Percentiles rank a stretch among this genome's conserved stretches.
These are phyloP conservation scores for Luperina nickerlii DNA, from an alignment of 2,888 invertebrate species.

Conservation along the genomic window DNA sequence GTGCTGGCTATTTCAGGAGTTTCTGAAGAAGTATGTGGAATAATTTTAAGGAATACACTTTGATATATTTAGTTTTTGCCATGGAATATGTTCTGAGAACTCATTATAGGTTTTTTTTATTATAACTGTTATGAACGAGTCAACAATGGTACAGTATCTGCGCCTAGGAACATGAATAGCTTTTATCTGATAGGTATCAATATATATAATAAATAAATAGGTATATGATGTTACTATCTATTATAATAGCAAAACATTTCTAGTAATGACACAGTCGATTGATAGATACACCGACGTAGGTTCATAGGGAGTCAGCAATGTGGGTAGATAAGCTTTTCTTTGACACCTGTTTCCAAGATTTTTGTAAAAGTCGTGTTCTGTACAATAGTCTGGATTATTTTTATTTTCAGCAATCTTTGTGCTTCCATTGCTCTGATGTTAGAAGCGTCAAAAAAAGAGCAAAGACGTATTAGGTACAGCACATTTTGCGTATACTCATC, in stretches of 20 bases:
- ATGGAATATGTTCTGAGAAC: constrained; percentile 8
- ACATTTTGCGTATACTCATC: background rate
- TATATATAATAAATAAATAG: background rate
- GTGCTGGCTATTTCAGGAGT: constrained; percentile 22
- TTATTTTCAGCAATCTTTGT: constrained; percentile 1
- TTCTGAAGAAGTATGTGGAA: constrained; percentile 13
- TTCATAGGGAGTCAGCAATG: background rate
- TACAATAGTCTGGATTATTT: constrained; percentile 1
- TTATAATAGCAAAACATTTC: constrained; percentile 15
- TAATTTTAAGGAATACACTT: constrained; percentile 7
- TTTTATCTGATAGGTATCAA: constrained; percentile 10
- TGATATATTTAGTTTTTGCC: constrained; percentile 10
- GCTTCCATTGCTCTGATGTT: background rate
- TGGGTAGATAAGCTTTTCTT: constrained; percentile 1
- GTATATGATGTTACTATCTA: background rate
- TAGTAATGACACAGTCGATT: background rate
- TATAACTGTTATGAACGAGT: constrained; percentile 4
- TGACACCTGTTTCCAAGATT: constrained; percentile 14
- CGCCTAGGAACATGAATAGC: background rate
- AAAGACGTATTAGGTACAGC: background rate
- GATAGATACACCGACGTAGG: background rate
- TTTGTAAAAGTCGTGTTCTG: background rate
- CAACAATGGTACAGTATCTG: background rate
- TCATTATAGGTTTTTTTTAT: constrained; percentile 10
- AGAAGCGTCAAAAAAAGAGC: background rate